Evolutionary conservation across 2,113 vertebrate species (phyloP), one percentile per base, ranked within the genome.

Genomic region (Passer montanus): DNA sequence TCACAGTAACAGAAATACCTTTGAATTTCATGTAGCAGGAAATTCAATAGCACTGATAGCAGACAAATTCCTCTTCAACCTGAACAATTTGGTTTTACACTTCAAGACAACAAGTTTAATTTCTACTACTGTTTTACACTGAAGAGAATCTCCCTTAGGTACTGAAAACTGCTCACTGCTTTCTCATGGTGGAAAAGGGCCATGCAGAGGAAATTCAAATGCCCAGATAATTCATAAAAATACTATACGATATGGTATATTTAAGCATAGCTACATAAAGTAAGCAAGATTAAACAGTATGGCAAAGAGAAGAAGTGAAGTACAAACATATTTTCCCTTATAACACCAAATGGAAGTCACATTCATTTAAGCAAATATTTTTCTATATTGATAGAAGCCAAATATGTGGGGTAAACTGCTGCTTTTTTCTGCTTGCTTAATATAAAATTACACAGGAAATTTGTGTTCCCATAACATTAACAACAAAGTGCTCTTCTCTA

Each of bases 241-340:
- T 43, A 43, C 66, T 69, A 66, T 39, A 96, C 92, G 76, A 55
- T 37, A 64, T 0, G 3, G 21, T 59, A 44, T 63, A 81, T 41
- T 84, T 58, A 66, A 84, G 60, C 67, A 55, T 67, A 43, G 68
- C 41, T 74, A 90, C 79, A 73, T 49, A 82, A 95, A 81, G 63
- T 60, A 83, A 89, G 64, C 43, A 91, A 97, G 84, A 90, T 52
- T 80, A 62, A 87, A 60, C 17, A 87, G 46, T 76, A 86, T 8
- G 27, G 33, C 30, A 79, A 88, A 93, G 74, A 90, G 87, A 95
- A 89, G 56, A 89, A 97, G 94, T 88, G 26, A 94, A 91, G 22
- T 43, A 16, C 53, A 91, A 96, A 92, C 93, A 62, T 58, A 85
- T 55, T 96, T 96, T 84, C 59, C 53, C 62, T 92, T 81, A 79